Base-by-base conservation (phyloP, 2,113 vertebrate species). In the Serilophus lunatus region DNA sequence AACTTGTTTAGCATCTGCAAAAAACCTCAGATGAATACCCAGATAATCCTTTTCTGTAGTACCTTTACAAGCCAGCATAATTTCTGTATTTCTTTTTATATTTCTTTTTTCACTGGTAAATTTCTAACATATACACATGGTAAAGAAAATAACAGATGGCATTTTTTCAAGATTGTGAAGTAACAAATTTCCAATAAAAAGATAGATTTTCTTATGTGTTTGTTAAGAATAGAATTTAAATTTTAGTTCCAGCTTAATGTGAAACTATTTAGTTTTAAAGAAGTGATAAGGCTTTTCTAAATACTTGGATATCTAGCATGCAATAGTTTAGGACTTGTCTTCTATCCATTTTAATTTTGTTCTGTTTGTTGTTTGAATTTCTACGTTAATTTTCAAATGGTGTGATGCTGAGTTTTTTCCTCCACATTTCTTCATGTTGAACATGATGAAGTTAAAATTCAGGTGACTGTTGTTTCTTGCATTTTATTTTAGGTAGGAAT, bases 331-430 rank as follows among this genome's bases (percentile, higher is more conserved):
- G 5, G 14, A 47, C 9, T 85, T 65, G 22, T 9, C 6, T 42
- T 75, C 28, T 63, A 49, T 49, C 3, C 9, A 36, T 71, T 57
- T 82, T 13, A 25, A 29, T n/a, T 64, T 65, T 81, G 9, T 36
- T 36, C 24, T 61, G 3, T 26, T 86, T 50, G 4, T 33, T 82
- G 29, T 59, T 47, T 70, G 25, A 71, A 68, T 45, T 40, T 66
- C 38, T 59, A 23, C 6, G 13, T 59, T 38, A 36, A 10, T 47
- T 84, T 75, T 49, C 10, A 74, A 36, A 66, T 31, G 4, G 13
- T 47, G 7, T 10, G 1, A 9, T 64, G 1, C 6, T 71, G 28
- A 4, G 1, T 6, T 33, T 54, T 51, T 9, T 4, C 13, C 3
- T 17, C 20, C 23, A 18, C 9, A 9, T 45, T 45, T 45, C 44